Evolutionary conservation across 2,797 vertebrate species (phyloP).

Genomic region (Falco columbarius): DNA sequence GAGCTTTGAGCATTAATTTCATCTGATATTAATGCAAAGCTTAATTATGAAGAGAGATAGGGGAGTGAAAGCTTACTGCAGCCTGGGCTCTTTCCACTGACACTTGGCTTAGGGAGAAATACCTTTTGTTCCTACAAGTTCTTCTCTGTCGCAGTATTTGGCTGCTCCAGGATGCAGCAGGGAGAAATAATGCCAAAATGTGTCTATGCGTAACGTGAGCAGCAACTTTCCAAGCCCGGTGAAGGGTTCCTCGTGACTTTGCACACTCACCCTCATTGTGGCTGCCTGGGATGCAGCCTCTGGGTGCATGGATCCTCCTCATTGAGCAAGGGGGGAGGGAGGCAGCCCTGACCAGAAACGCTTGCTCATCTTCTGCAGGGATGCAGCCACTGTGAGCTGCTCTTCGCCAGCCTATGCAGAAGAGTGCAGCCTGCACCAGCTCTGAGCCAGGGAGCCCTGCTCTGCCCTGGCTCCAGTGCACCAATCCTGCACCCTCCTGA

Average conservation of each 20-base stretch:
- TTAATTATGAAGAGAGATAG: slow-evolving; percentile 38
- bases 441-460: background rate
- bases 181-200: background rate
- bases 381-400: background rate
- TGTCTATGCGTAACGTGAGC: background rate
- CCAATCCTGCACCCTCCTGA: background rate
- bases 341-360: background rate
- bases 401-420: background rate
- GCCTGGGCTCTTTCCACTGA: background rate
- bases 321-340: background rate
- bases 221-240: background rate
- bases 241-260: background rate
- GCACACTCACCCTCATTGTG: rapidly evolving
- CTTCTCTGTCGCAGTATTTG: background rate
- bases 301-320: background rate
- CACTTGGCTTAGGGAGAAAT: background rate
- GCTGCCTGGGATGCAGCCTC: background rate
- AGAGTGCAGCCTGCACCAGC: background rate
- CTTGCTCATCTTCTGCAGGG: background rate
- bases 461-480: background rate
- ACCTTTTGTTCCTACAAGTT: background rate
- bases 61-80: slow-evolving; percentile 7
- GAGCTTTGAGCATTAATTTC: slow-evolving; percentile 35
- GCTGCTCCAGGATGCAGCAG: background rate
- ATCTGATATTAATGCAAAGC: slow-evolving; percentile 22